phyloP scores from a whole-genome alignment of 1,140 invertebrate genomes.

The Danaus plexippus region DNA sequence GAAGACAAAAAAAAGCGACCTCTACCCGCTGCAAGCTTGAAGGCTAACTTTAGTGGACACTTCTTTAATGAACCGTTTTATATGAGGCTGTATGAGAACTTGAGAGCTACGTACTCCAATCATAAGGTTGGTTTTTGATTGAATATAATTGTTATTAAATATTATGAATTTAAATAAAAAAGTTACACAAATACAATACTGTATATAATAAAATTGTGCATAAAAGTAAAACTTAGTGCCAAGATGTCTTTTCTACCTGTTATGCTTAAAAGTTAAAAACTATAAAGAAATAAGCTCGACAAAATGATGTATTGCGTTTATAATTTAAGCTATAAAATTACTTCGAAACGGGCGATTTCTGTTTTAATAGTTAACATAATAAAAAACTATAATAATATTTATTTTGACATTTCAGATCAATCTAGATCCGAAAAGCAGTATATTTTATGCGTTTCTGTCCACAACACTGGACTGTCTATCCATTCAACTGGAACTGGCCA shows the following conservation, averaged over 20 bases:
- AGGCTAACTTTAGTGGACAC: conserved; percentile 71
- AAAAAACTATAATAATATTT: no score
- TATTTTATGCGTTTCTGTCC: conserved; percentile 81
- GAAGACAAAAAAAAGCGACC: conserved; percentile 58
- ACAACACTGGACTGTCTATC: conserved; percentile 78
- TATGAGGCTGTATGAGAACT: conserved; percentile 81
- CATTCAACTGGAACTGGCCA: conserved; percentile 83
- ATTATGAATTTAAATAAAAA: background rate
- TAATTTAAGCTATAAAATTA: no score
- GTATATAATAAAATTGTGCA: background rate
- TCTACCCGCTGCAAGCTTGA: conserved; percentile 34
- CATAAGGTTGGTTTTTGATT: conserved; percentile 75
- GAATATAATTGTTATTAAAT: background rate
- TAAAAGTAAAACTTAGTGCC: no score
- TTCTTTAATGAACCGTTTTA: conserved; percentile 82
- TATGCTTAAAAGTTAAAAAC: no score
- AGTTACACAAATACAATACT: background rate
- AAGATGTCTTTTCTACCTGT: no score
- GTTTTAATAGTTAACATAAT: no score
- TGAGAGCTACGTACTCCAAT: conserved; percentile 83
- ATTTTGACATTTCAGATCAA: conserved; percentile 73
- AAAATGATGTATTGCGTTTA: no score
- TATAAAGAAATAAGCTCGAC: no score
- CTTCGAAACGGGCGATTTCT: no score
- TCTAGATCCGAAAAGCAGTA: conserved; percentile 78